Conservation (phyloP, 2,888 invertebrate genomes). For the Oligia latruncula region DNA sequence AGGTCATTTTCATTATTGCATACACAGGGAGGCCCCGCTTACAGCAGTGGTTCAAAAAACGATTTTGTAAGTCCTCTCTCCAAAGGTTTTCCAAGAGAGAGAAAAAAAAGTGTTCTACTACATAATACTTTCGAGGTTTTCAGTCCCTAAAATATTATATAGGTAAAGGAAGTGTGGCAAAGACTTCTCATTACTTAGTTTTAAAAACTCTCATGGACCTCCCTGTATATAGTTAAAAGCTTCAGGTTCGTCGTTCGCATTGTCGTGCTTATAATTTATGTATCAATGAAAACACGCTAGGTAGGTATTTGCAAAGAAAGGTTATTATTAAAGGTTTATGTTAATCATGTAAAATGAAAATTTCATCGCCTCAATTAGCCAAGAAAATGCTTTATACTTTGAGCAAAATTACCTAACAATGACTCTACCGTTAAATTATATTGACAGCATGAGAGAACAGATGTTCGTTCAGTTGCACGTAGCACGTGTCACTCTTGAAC, state of each 20-base stretch:
- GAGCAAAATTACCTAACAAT: constrained; percentile 16
- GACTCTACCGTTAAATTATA: constrained; percentile 56
- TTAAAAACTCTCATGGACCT: neutral
- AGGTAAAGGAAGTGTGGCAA: neutral
- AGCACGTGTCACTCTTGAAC: constrained; percentile 85
- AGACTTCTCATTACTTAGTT: neutral
- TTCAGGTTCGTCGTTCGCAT: constrained; percentile 18
- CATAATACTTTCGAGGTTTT: neutral
- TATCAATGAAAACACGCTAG: constrained; percentile 38
- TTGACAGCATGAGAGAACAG: constrained; percentile 74
- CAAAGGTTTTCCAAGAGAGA: neutral
- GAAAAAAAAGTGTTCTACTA: too few species aligned
- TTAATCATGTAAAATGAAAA: constrained; percentile 16
- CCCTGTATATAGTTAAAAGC: neutral
- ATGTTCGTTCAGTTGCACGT: constrained; percentile 81
- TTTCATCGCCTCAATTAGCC: neutral
- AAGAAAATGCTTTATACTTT: neutral
- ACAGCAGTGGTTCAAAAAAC: neutral
- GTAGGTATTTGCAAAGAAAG: constrained; percentile 33
- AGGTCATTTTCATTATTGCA: neutral
- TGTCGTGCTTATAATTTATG: constrained; percentile 18
- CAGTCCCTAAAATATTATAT: too few species aligned
- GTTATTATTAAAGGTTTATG: constrained; percentile 9
- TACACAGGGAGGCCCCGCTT: neutral
- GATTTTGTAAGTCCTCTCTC: neutral